A percentile compares a stretch with the other conserved stretches of the same genome.
phyloP scores from a whole-genome alignment of 2,113 vertebrate genomes.

The Lontra canadensis region DNA sequence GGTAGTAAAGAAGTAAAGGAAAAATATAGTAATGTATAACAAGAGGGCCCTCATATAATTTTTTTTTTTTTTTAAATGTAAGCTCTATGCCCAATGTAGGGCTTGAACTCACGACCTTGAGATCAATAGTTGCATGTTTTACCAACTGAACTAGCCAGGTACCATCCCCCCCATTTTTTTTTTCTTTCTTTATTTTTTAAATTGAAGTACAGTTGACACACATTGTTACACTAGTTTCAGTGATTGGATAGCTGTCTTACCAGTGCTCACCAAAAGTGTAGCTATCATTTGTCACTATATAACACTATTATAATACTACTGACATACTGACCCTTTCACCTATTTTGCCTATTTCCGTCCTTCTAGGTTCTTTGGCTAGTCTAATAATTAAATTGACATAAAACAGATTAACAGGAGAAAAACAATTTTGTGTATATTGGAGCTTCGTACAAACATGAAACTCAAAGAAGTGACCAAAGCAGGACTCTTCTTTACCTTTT shows the following conservation, averaged over 20 bases:
- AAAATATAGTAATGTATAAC: background rate
- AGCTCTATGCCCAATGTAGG: background rate
- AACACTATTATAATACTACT: background rate
- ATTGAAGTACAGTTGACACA: background rate
- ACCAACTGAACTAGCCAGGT: background rate
- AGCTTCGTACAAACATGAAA: background rate
- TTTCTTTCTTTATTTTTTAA: background rate
- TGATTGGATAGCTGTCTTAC: background rate
- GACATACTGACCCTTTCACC: background rate
- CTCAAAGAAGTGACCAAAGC: background rate
- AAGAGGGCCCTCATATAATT: background rate
- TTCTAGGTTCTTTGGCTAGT: background rate
- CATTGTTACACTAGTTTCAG: background rate
- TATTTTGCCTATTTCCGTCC: background rate
- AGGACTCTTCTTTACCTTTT: background rate
- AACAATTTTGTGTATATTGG: background rate
- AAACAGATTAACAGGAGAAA: conserved; percentile 6
- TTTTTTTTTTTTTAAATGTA: background rate
- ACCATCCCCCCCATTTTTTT: background rate
- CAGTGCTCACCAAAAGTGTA: background rate
- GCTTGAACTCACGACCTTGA: background rate
- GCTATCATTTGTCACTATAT: background rate
- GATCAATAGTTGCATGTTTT: background rate
- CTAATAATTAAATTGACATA: background rate
- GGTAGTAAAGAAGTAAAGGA: too few species aligned